Percentiles rank a stretch among this genome's conserved stretches.
Conservation (phyloP, 1,140 invertebrate genomes). For the silkworm (Bombyx mori) region ASM3026992v2 NC_085110.1:5805501-5806000, state of each 20-base stretch:
- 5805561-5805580: conserved; percentile 45
- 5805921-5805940: conserved; percentile 55
- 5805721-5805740: background rate
- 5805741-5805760: conserved; percentile 6
- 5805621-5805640: too few species aligned
- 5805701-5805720: background rate
- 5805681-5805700: conserved; percentile 16
- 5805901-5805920: conserved; percentile 56
- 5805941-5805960: conserved; percentile 50
- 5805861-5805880: conserved; percentile 65
- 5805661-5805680: conserved; percentile 6
- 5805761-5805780: conserved; percentile 26
- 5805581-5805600: conserved; percentile 68
- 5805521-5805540: conserved; percentile 69
- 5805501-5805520: conserved; percentile 71
- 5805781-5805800: conserved; percentile 11
- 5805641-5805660: too few species aligned
- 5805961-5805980: background rate
- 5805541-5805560: conserved; percentile 54
- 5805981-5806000: too few species aligned
- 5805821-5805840: too few species aligned
- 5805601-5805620: conserved; percentile 22
- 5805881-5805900: conserved; percentile 58
- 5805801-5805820: too few species aligned
- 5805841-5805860: conserved; percentile 69